Evolutionary conservation across 2,888 invertebrate species (phyloP), one percentile per base, ranked within the genome.

Genomic region (Morpho helenor): DNA sequence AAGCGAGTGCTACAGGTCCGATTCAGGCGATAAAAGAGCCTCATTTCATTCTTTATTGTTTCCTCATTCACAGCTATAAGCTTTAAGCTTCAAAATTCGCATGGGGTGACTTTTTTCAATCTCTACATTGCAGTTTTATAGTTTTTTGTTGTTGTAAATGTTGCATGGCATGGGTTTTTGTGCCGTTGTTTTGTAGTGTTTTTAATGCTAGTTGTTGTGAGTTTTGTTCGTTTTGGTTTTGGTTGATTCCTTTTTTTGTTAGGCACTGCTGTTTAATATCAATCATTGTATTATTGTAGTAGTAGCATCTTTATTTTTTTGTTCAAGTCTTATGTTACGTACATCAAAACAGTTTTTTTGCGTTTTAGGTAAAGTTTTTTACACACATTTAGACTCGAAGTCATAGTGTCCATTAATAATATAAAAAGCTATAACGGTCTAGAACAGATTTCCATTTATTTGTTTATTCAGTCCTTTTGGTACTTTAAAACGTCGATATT

Each of bases 1-100:
- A 98, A 98, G 88, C 95, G 96, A 76, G 97, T 98, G 73, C 92
- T 98, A 75, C 96, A 96, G 97, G 98, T 93, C 88, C 82, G 77
- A 68, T 64, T 73, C 69, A 67, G 89, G 94, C 93, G 94, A 94
- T 87, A 90, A 94, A 61, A 56, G 45, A 82, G 66, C 70, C 68
- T 62, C 73, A 65, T 75, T 73, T 74, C 74, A 76, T 77, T 75
- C 73, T 75, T 75, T 73, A 73, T 74, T 75, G 73, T 43, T 43
- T 76, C 75, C 57, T 55, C 58, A 63, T 45, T 51, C 52, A 63
- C 60, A 64, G 59, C 62, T 60, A 68, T 62, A 61, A 61, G 65
- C 61, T 61, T 60, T 60, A 52, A 62, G 56, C 64, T 66, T 80
- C 73, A 71, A 75, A 77, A 75, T 80, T 77, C 77, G 79, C 73